Conservation (phyloP, 2,113 vertebrate genomes). For the Ploceus nigricollis region DNA sequence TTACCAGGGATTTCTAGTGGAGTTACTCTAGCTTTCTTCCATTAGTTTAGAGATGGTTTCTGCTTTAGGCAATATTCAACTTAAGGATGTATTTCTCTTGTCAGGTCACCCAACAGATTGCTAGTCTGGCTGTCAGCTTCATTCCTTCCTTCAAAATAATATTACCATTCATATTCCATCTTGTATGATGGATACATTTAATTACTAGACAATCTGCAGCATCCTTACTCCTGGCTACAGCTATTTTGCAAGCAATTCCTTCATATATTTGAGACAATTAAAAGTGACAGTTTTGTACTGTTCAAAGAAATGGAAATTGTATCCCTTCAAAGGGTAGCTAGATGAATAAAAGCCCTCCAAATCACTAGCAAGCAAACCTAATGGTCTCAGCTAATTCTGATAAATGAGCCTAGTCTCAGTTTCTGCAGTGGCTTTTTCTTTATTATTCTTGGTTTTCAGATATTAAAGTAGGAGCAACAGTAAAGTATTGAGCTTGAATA, state of each 20-base stretch:
- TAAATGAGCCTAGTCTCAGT: neutral
- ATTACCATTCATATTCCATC: neutral
- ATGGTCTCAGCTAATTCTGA: neutral
- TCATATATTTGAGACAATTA: neutral
- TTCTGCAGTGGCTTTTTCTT: neutral
- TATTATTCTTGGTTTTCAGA: neutral
- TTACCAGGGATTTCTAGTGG: neutral
- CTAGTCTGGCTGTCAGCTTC: neutral
- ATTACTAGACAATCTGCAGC: neutral
- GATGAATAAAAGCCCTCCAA: neutral
- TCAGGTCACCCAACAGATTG: neutral
- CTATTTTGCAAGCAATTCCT: slow-evolving; percentile 9
- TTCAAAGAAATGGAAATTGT: neutral
- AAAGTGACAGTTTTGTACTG: neutral
- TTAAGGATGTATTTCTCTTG: neutral
- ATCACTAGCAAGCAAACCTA: neutral
- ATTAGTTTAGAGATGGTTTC: neutral
- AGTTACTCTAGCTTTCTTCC: neutral
- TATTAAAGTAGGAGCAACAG: neutral
- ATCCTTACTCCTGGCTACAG: neutral
- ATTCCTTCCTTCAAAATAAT: slow-evolving; percentile 8
- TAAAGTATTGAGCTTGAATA: neutral
- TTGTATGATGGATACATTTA: neutral
- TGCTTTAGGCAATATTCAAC: neutral
- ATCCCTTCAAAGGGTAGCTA: neutral